A percentile compares a stretch with the other conserved stretches of the same genome.
phyloP scores from a whole-genome alignment of 1,140 invertebrate genomes.

The Orchestia grillus region DNA sequence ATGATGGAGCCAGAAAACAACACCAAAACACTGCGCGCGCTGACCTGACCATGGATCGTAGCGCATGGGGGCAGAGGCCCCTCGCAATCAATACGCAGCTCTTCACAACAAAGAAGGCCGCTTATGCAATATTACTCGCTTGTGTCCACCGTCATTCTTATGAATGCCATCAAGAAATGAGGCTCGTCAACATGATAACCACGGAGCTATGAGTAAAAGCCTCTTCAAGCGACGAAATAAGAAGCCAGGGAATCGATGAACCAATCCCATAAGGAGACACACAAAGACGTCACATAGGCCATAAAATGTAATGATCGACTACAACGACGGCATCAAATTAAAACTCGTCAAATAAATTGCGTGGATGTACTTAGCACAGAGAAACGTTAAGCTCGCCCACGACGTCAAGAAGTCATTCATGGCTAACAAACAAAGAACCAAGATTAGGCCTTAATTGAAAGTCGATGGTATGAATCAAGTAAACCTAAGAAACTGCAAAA shows the following conservation, averaged over 20 bases:
- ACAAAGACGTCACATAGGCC: slow-evolving; percentile 19
- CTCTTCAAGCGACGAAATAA: slow-evolving; percentile 20
- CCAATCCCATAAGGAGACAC: slow-evolving; percentile 20
- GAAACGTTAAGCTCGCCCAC: background rate
- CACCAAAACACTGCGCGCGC: background rate
- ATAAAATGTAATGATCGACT: slow-evolving; percentile 45
- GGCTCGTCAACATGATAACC: slow-evolving; percentile 36
- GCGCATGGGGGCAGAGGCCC: background rate
- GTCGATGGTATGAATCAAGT: background rate
- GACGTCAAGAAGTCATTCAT: background rate
- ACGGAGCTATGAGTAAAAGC: slow-evolving; percentile 30
- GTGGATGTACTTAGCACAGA: slow-evolving; percentile 12
- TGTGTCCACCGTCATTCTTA: slow-evolving; percentile 50
- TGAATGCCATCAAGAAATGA: slow-evolving; percentile 49
- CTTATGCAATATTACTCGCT: slow-evolving; percentile 45
- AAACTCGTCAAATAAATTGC: slow-evolving; percentile 36
- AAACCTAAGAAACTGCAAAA: background rate
- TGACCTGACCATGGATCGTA: background rate
- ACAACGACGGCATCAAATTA: slow-evolving; percentile 38
- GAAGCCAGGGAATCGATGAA: slow-evolving; percentile 22
- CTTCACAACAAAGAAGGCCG: slow-evolving; percentile 38
- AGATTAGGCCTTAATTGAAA: background rate
- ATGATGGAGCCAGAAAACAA: background rate
- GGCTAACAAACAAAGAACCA: background rate
- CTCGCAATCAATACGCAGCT: background rate